phyloP scores from a whole-genome alignment of 2,113 vertebrate species.

The Eurystomus gularis region DNA sequence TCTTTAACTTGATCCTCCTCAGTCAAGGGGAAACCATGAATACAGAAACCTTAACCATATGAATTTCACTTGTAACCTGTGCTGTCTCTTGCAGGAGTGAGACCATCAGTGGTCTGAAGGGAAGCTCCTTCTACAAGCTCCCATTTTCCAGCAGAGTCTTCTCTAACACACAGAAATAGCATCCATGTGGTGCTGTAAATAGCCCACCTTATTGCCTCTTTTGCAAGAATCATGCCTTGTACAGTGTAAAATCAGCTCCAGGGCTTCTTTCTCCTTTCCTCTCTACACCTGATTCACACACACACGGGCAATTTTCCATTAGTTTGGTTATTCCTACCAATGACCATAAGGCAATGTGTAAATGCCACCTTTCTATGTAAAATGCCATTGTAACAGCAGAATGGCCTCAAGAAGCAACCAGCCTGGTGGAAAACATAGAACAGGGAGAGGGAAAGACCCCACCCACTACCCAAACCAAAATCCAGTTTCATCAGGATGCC shows the following conservation, averaged over 20 bases:
- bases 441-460: not conserved
- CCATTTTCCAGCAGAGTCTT: not conserved
- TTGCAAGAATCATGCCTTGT: not conserved
- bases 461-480: not conserved
- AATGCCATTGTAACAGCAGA: not conserved
- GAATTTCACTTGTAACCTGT: not conserved
- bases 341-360: not conserved
- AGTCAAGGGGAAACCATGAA: too few relatives aligned
- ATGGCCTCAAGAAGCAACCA: not conserved
- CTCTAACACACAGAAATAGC: not conserved
- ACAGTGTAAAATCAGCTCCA: fast-evolving
- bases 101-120: not conserved
- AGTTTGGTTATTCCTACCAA: not conserved
- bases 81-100: not conserved
- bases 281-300: not conserved
- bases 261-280: not conserved
- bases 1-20: too few relatives aligned
- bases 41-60: not conserved
- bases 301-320: not conserved
- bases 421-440: not conserved
- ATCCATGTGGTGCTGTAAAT: not conserved
- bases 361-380: not conserved
- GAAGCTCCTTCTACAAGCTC: not conserved
- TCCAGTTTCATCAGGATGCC: not conserved
- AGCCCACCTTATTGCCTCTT: not conserved